Base-by-base conservation (phyloP, 2,797 vertebrate species). In the Hippocampus kuda region DNA sequence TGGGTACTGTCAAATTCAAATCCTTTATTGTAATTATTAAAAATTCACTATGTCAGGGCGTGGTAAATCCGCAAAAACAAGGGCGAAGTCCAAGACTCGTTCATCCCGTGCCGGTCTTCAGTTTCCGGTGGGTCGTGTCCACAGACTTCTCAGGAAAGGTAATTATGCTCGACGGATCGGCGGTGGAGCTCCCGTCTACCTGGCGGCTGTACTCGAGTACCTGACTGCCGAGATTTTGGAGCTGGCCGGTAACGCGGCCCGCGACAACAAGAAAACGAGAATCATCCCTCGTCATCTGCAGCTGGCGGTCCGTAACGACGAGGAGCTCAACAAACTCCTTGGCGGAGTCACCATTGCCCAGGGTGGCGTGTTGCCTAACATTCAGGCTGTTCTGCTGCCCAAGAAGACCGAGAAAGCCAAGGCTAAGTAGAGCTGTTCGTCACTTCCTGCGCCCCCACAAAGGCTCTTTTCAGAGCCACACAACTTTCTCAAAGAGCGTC, bases 241-340 rank as follows among this genome's bases (percentile, higher is more conserved):
- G 15, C 7, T 60, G 27, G 57, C 26, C 2, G 57, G 57, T 0
- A 60, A 60, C 57, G 57, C 57, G 1, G 57, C 57, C 4, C 57
- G 57, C 7, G 57, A 60, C 57, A 60, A 60, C 57, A 60, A 60
- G 57, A 60, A 60, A 7, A 60, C 57, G 5, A 60, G 57, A 20
- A 60, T 60, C 15, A 60, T 30, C 15, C 26, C 57, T 0, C 57
- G 57, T 18, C 57, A 60, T 8, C 5, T 60, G 26, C 57, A 30
- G 57, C 15, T 60, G 16, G 57, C 26, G 0, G 57, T 60, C 15
- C 57, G 57, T 16, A 60, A 60, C 2, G 57, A 60, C 16, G 57
- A 60, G 3, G 26, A 30, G 27, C 57, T 60, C 57, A 60, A 60
- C 57, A 60, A 60, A 20, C 26, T 60, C 1, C 15, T 60, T 2